Base-by-base conservation (phyloP, 1,140 invertebrate genomes). In the Notospermus geniculatus region DNA sequence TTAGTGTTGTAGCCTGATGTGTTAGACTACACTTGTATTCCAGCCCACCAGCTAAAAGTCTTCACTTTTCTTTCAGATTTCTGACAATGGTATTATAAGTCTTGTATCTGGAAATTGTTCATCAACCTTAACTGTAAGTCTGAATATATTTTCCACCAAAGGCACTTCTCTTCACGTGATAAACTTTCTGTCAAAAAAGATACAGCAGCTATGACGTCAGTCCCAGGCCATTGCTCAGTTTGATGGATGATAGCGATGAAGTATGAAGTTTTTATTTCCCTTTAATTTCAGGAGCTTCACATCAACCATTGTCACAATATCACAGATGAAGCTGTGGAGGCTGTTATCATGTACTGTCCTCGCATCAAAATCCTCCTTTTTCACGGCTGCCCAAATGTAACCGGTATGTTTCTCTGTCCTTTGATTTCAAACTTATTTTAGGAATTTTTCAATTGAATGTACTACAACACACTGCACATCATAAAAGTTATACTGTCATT, bases 311-410 rank as follows among this genome's bases (percentile, higher is more conserved):
- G 76, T 62, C 19, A 27, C 50, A 50, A 67, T 0, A 54, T 78
- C 32, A 77, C 75, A 43, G 76, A 78, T 62, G 73, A 76, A 46
- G 65, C 76, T 23, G 75, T 78, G n/a, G 75, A 77, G 50, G 70
- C 67, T 4, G 67, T 77, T 9, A 45, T 73, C 30, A 66, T 71
- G 60, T 69, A 63, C 52, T 78, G 76, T 66, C 72, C 74, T 28
- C 64, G 69, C 27, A 71, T 77, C 19, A 66, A 56, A 29, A 78
- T 78, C 29, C 61, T 78, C 4, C 63, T 78, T 1, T 78, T 78
- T 60, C 72, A 76, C 66, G 70, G 74, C 0, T 78, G 76, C 60
- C 75, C 74, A 25, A 70, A 71, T 41, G 72, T 77, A 22, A 76
- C 76, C 68, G 76, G 76, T 78, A 62, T n/a, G 53, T 7, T 53